Base-by-base conservation (phyloP, 2,113 vertebrate species). In the Scomber colias region DNA sequence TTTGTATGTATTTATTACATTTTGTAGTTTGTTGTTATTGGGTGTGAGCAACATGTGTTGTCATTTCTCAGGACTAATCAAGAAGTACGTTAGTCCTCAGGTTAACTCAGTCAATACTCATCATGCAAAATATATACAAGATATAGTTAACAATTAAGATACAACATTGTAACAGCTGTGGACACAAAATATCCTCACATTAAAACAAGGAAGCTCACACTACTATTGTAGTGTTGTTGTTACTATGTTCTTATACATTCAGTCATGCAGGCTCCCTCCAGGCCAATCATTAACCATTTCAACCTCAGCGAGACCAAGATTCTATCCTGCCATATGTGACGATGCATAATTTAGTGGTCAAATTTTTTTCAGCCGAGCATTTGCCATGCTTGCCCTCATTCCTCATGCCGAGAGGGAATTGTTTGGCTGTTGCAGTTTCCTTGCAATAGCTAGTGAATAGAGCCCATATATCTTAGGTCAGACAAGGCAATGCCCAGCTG, bases 291-390 rank as follows among this genome's bases (percentile, higher is more conserved):
- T 94, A 93, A 94, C 93, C 85, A 71, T 90, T 91, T 91, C 90
- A 92, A 87, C 91, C 87, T 87, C 84, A 64, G 88, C 78, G 79
- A 88, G 72, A 90, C 82, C 85, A 84, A 83, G 80, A 92, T 87
- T 82, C 84, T 89, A 77, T 76, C 86, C 84, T 79, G 69, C 90
- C 92, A 93, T 92, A 93, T 95, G 92, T 94, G 92, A 92, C 90
- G 19, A 94, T 95, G 93, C 92, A 94, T 95, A 95, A 95, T 95
- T 95, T 91, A 95, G 81, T 59, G 68, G 71, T 88, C 81, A 85
- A 69, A 71, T 84, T 74, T 86, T 76, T 83, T 84, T 89, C 77
- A 82, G 53, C 76, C 59, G 35, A 83, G 75, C 27, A 5, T 83
- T 92, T 88, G 85, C 88, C 88, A 76, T 13, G n/a, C 75, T 86